Conservation (phyloP, 2,113 vertebrate genomes). For the Neodon shergylaensis region DNA sequence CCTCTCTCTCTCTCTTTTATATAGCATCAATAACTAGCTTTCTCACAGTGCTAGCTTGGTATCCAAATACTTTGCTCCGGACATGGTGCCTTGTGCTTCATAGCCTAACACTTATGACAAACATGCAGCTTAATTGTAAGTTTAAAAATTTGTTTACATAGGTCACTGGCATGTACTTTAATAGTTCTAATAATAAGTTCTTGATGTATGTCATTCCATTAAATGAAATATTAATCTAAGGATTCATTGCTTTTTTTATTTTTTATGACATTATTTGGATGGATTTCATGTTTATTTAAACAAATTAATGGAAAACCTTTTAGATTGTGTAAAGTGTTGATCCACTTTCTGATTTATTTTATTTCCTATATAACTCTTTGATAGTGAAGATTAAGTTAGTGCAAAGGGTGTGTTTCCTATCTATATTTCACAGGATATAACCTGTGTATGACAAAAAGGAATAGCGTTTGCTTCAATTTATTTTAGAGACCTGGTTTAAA, state of each 20-base stretch:
- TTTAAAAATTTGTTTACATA: constrained; percentile 57
- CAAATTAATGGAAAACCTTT: neutral
- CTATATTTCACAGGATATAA: neutral
- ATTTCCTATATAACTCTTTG: neutral
- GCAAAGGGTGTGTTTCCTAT: neutral
- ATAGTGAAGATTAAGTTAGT: neutral
- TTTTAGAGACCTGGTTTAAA: constrained; percentile 7
- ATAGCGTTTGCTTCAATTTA: neutral
- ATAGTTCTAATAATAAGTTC: neutral
- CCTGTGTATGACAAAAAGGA: neutral
- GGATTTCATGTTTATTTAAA: neutral
- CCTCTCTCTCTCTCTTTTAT: constrained; percentile 42
- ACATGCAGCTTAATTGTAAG: constrained; percentile 96
- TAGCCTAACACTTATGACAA: constrained; percentile 98
- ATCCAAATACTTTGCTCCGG: constrained; percentile 96
- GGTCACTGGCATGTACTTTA: neutral
- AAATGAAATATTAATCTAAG: neutral
- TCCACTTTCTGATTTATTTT: constrained; percentile 11
- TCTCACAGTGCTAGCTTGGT: constrained; percentile 97
- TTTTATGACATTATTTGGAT: neutral
- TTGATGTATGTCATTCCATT: neutral
- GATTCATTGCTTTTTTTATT: neutral
- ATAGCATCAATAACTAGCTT: constrained; percentile 97
- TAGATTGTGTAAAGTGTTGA: neutral
- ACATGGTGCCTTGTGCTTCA: constrained; percentile 99